Evolutionary conservation across 2,797 vertebrate species (phyloP), one percentile per base, ranked within the genome.

Genomic region (Hapalemur alaotrensis): DNA sequence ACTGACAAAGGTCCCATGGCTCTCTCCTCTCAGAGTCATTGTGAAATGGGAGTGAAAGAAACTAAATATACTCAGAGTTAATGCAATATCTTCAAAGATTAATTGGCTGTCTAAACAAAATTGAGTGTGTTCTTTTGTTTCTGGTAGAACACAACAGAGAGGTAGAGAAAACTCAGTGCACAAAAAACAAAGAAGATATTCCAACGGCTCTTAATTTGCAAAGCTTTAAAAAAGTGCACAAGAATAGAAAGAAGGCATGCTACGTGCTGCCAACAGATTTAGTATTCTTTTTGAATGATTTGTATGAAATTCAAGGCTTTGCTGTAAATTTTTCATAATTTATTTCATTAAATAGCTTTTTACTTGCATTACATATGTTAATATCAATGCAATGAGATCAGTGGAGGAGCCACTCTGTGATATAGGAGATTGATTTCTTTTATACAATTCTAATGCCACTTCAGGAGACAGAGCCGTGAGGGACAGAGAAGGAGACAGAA

Each of bases 321-420:
- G 41, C n/a, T 83, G 8, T 86, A 86, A 76, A 63, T 83, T 88
- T 85, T 94, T 70, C 54, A 63, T 83, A 91, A 83, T 79, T 97
- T 83, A 75, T 87, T 93, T 89, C 48, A 32, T 95, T 85, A 85
- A 73, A 57, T 25, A 73, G 57, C 41, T 75, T 88, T 95, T 79
- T 50, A 73, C 69, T 93, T 91, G 35, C 28, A 69, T 57, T 91
- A 80, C 57, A 63, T 88, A 8, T 54, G 57, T 88, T 93, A 79
- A 52, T 57, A 73, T 78, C 41, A n/a, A 48, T 43, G 63, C 67
- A 91, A 57, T 72, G 61, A 84, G 41, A 72, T 65, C 57, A 72
- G 41, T 46, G 65, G 61, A 86, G 87, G 79, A 72, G 22, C 43
- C 6, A 15, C 28, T 87, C 18, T 69, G 61, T 38, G 65, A 61